A percentile compares a stretch with the other conserved stretches of the same genome.
Conservation (phyloP, 2,888 invertebrate species). For the Anoncus sp. region DNA sequence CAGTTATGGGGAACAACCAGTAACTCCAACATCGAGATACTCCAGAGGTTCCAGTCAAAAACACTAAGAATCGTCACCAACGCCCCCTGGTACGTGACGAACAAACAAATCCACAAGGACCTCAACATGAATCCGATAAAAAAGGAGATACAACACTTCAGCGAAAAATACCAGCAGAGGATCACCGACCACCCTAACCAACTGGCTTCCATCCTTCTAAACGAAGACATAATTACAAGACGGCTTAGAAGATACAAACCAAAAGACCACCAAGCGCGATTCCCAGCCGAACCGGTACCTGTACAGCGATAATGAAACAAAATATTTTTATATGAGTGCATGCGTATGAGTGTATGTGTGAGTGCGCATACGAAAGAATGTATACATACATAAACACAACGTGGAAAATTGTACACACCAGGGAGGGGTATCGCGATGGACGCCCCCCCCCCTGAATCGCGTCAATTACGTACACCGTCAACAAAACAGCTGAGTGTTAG, state of each 20-base stretch:
- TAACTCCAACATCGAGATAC: conserved; percentile 47
- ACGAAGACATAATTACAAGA: conserved; percentile 16
- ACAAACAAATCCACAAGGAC: conserved; percentile 23
- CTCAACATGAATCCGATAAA: conserved; percentile 19
- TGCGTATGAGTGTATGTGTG: no score
- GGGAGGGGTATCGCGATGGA: conserved; percentile 5
- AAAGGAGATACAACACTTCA: conserved; percentile 26
- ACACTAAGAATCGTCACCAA: conserved; percentile 34
- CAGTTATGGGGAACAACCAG: conserved; percentile 49
- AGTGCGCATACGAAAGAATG: no score
- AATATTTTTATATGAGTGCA: no score
- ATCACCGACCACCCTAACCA: conserved; percentile 20
- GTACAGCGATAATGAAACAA: background rate
- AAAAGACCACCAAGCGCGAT: no score
- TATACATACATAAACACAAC: no score
- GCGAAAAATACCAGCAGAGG: conserved; percentile 26
- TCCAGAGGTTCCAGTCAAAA: conserved; percentile 47
- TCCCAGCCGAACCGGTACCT: background rate
- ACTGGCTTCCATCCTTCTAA: conserved; percentile 24
- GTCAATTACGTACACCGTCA: background rate
- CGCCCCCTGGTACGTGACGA: conserved; percentile 41
- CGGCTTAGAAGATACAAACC: conserved; percentile 17
- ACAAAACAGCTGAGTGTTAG: conserved; percentile 9
- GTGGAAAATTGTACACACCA: background rate
- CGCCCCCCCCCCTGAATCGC: background rate